Conservation (phyloP, 2,113 vertebrate species). For the Diadophis punctatus region DNA sequence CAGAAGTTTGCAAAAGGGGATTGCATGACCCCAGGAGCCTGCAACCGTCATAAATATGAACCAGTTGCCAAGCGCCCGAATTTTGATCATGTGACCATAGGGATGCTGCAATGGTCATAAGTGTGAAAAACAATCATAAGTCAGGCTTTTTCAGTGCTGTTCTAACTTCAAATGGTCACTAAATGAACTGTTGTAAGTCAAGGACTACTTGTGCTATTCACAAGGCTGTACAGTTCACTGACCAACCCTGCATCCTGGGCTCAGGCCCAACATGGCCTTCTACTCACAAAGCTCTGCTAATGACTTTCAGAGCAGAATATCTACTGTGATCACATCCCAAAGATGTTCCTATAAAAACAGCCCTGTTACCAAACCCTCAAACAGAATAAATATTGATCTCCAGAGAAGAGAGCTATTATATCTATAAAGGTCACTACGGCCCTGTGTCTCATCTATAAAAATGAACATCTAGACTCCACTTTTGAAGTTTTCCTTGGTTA, state of each 20-base stretch:
- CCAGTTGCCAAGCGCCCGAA: not conserved
- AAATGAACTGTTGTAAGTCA: not conserved
- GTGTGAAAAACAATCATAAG: not conserved
- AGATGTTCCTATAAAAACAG: conserved; percentile 43
- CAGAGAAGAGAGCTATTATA: conserved; percentile 28
- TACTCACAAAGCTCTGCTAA: conserved; percentile 51
- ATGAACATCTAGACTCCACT: not conserved
- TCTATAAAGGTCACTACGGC: accelerated
- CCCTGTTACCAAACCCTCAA: conserved; percentile 43
- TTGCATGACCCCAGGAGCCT: not conserved
- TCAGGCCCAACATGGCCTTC: conserved; percentile 17
- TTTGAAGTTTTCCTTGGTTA: not conserved
- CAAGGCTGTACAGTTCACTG: not conserved
- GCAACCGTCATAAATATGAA: not conserved
- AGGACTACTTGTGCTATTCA: not conserved
- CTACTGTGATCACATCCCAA: conserved; percentile 48
- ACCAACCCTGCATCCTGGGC: conserved; percentile 36
- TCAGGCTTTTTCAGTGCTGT: not conserved
- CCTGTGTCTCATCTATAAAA: not conserved
- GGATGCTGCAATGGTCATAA: not conserved
- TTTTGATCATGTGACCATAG: not conserved
- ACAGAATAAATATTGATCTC: conserved; percentile 46
- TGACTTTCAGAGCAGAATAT: conserved; percentile 9
- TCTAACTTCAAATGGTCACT: not conserved
- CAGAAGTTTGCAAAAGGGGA: not conserved